A percentile compares a stretch with the other conserved stretches of the same genome.
Conservation (phyloP, 2,113 vertebrate genomes). For the Nothobranchius kuhntae region DNA sequence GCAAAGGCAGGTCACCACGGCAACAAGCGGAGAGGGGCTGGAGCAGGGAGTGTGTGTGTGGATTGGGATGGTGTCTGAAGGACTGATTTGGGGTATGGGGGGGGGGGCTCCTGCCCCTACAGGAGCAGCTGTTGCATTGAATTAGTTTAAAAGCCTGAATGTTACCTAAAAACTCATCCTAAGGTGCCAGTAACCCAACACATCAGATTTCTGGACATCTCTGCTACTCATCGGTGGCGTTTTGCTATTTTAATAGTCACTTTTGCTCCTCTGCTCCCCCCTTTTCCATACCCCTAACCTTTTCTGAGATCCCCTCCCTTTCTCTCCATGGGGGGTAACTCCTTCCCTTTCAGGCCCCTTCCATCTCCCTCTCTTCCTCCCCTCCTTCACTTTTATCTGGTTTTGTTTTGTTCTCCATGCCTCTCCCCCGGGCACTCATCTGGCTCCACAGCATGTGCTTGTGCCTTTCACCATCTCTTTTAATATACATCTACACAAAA, state of each 20-base stretch:
- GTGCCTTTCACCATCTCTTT: slow-evolving; percentile 69
- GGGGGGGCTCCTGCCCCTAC: slow-evolving; percentile 20
- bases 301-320: slow-evolving; percentile 63
- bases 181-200: slow-evolving; percentile 13
- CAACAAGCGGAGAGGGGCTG: slow-evolving; percentile 68
- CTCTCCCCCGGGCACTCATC: slow-evolving; percentile 61
- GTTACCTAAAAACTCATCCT: slow-evolving; percentile 21
- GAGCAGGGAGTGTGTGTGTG: slow-evolving; percentile 56
- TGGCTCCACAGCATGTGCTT: slow-evolving; percentile 75
- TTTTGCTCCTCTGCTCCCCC: slow-evolving; percentile 55
- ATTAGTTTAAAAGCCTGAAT: slow-evolving; percentile 61
- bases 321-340: slow-evolving; percentile 65
- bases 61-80: slow-evolving; percentile 59
- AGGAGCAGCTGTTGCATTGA: slow-evolving; percentile 78
- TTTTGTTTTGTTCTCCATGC: slow-evolving; percentile 25
- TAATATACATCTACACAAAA: slow-evolving; percentile 59
- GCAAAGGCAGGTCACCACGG: slow-evolving; percentile 75
- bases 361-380: slow-evolving; percentile 56
- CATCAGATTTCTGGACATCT: slow-evolving; percentile 14
- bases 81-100: slow-evolving; percentile 40
- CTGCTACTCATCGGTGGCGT: slow-evolving; percentile 36
- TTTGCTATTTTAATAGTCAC: slow-evolving; percentile 35
- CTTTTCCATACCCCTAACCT: slow-evolving; percentile 73
- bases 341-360: slow-evolving; percentile 72
- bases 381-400: slow-evolving; percentile 28